phyloP scores from a whole-genome alignment of 2,113 vertebrate genomes.

The Passer domesticus region DNA sequence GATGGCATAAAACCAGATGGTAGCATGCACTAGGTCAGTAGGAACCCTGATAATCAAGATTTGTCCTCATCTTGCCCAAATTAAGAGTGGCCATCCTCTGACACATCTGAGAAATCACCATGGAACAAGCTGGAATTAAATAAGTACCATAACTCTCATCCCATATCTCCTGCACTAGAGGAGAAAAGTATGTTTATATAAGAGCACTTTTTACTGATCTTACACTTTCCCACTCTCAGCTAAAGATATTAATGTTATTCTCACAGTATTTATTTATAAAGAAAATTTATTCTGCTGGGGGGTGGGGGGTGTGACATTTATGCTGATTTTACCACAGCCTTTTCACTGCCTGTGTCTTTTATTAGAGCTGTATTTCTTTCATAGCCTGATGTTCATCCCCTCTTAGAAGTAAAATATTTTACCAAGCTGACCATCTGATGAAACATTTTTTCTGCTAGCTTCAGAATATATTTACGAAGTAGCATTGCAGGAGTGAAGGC shows the following conservation, averaged over 20 bases:
- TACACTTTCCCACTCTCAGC: conserved; percentile 11
- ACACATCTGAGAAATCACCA: not conserved
- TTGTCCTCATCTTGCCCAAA: not conserved
- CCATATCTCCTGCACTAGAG: not conserved
- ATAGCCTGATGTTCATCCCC: conserved; percentile 28
- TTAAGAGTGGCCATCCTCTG: not conserved
- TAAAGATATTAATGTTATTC: conserved; percentile 61
- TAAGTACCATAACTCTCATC: not conserved
- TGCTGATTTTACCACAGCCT: conserved; percentile 59
- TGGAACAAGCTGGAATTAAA: not conserved
- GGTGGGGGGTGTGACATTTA: conserved; percentile 47
- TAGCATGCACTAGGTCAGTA: not conserved
- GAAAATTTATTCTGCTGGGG: conserved; percentile 60
- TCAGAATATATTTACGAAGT: conserved; percentile 52
- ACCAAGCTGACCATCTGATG: conserved; percentile 57
- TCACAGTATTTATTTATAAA: conserved; percentile 63
- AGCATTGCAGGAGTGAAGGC: conserved; percentile 39
- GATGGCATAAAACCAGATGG: not conserved
- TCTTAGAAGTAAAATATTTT: conserved; percentile 71
- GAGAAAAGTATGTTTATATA: conserved; percentile 29
- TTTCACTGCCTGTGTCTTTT: conserved; percentile 60
- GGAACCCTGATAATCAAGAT: not conserved
- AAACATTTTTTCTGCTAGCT: conserved; percentile 51
- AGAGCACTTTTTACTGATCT: conserved; percentile 7
- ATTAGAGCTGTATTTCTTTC: conserved; percentile 61